Evolutionary conservation across 92 coral and sea anemone genomes (phyloP).

Genomic region (Pocillopora meandrina): DNA sequence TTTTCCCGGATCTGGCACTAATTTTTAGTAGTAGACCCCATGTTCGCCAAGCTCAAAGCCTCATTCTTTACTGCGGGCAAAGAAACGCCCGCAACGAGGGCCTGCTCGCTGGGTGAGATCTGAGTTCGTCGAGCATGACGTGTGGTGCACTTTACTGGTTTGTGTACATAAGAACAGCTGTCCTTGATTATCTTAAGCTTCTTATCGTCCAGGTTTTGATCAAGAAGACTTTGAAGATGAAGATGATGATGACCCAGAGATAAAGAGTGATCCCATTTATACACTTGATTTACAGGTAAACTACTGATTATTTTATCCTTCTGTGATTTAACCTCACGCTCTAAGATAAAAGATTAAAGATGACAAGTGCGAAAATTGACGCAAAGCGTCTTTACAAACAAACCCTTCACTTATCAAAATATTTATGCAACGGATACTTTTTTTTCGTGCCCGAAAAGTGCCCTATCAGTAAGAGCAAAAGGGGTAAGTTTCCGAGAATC

Average conservation of each 20-base stretch:
- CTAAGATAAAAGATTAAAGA: neutral
- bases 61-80: too few species aligned
- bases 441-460: too few species aligned
- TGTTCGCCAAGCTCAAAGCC: too few species aligned
- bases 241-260: constrained; percentile 92
- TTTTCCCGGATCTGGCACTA: too few species aligned
- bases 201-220: constrained; percentile 66
- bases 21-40: too few species aligned
- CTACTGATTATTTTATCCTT: neutral
- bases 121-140: too few species aligned
- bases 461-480: too few species aligned
- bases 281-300: constrained; percentile 89
- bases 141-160: neutral
- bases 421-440: too few species aligned
- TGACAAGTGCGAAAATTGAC: neutral
- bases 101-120: too few species aligned
- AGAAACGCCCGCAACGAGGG: too few species aligned
- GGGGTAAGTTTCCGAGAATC: too few species aligned
- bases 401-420: too few species aligned
- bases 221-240: constrained; percentile 81
- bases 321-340: neutral
- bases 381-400: neutral
- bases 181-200: neutral
- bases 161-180: neutral
- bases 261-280: constrained; percentile 83